These are phyloP conservation scores for Esperia sulphurella DNA, from an alignment of 2,888 invertebrate genomes.

Conservation along the genomic window DNA sequence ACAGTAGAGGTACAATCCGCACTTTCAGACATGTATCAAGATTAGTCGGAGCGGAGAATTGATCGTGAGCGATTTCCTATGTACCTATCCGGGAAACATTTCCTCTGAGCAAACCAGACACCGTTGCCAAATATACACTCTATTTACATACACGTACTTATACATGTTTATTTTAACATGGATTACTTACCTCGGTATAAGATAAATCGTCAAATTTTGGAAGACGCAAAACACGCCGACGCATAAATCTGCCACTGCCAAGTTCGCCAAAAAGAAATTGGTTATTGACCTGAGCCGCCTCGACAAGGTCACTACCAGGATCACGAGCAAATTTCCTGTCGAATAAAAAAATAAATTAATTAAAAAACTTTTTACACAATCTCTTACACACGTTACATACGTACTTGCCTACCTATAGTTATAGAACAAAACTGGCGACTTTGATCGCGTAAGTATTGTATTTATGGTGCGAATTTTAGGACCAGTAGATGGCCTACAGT, in stretches of 20 bases:
- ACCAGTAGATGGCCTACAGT: no score
- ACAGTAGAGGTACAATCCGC: no score
- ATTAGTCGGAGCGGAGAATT: background rate
- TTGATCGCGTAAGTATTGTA: no score
- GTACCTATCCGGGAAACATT: background rate
- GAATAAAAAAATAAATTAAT: background rate
- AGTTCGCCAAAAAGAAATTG: constrained; percentile 94
- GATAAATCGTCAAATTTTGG: constrained; percentile 91
- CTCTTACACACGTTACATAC: no score
- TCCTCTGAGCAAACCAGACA: background rate
- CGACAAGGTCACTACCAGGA: constrained; percentile 90
- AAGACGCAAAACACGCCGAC: constrained; percentile 96
- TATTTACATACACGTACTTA: background rate
- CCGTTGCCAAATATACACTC: background rate
- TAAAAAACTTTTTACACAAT: no score
- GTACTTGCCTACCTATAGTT: no score
- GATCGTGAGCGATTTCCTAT: background rate
- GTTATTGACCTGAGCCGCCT: constrained; percentile 91
- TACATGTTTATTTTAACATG: background rate
- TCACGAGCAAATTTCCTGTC: constrained; percentile 91
- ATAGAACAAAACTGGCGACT: no score
- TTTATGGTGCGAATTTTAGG: no score
- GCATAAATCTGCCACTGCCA: constrained; percentile 94
- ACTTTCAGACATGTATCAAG: no score
- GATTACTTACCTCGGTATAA: constrained; percentile 83